Percentiles rank a stretch among this genome's conserved stretches.
Conservation (phyloP, 2,113 vertebrate species). For the Pycnonotus jocosus region DNA sequence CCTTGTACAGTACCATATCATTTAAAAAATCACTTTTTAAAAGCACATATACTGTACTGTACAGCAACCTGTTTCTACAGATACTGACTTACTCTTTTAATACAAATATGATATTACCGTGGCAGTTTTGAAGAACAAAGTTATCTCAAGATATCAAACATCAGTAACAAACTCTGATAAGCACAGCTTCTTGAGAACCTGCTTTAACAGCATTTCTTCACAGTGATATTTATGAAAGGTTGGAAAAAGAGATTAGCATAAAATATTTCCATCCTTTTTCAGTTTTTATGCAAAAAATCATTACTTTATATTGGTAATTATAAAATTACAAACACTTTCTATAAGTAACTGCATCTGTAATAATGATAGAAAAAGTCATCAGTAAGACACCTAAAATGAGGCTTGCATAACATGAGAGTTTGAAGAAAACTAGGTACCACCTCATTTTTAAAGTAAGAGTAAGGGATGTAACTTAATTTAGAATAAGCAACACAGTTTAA, state of each 20-base stretch:
- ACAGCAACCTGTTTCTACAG: slow-evolving; percentile 71
- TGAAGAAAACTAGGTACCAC: background rate
- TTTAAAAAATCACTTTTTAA: slow-evolving; percentile 63
- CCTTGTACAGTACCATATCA: slow-evolving; percentile 58
- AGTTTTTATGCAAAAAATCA: slow-evolving; percentile 76
- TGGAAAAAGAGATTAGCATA: slow-evolving; percentile 78
- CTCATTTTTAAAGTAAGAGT: background rate
- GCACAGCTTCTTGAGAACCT: slow-evolving; percentile 81
- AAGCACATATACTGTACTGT: slow-evolving; percentile 68
- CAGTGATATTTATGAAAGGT: slow-evolving; percentile 98
- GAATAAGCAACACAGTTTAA: slow-evolving; percentile 30
- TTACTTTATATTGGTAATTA: slow-evolving; percentile 76
- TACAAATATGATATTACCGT: slow-evolving; percentile 84
- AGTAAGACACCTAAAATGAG: slow-evolving; percentile 65
- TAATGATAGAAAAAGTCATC: slow-evolving; percentile 82
- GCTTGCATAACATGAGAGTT: slow-evolving; percentile 77
- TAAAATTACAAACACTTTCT: slow-evolving; percentile 98
- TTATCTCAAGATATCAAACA: slow-evolving; percentile 81
- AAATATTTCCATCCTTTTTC: slow-evolving; percentile 78
- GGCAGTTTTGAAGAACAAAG: slow-evolving; percentile 88
- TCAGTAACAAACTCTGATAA: slow-evolving; percentile 80
- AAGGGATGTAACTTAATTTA: background rate
- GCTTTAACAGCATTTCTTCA: slow-evolving; percentile 92
- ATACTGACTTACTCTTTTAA: slow-evolving; percentile 74
- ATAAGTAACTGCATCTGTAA: slow-evolving; percentile 87